Percentiles rank a stretch among this genome's conserved stretches.
Conservation (phyloP, 2,797 vertebrate genomes). For the Alca torda region DNA sequence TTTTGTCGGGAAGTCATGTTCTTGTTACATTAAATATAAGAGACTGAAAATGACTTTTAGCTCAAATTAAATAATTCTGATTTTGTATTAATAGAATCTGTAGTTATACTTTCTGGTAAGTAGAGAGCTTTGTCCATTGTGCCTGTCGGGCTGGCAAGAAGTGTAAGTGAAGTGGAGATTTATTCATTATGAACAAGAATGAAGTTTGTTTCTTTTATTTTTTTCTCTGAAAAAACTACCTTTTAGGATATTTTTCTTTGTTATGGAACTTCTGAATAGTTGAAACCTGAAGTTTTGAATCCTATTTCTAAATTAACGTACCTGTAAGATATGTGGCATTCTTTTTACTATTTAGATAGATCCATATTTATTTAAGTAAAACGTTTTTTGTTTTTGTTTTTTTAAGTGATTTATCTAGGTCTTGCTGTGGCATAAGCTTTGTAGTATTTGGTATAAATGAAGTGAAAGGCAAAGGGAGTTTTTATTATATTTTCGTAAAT, state of each 20-base stretch:
- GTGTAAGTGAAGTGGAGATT: background rate
- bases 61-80: slow-evolving; percentile 15
- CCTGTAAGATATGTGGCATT: background rate
- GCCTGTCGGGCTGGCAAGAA: background rate
- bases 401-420: background rate
- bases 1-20: background rate
- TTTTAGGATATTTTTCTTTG: background rate
- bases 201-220: background rate
- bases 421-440: background rate
- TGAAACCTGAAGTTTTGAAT: background rate
- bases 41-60: background rate
- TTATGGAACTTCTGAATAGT: background rate
- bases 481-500: background rate
- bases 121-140: background rate
- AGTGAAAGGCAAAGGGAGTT: background rate
- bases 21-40: background rate
- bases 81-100: slow-evolving; percentile 24
- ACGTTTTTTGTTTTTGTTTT: background rate
- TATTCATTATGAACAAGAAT: background rate
- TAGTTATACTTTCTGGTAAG: slow-evolving; percentile 3
- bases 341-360: slow-evolving; percentile 12
- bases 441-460: background rate
- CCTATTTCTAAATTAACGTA: background rate
- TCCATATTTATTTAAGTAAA: slow-evolving; percentile 34
- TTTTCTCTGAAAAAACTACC: background rate